Base-by-base conservation (phyloP, 2,888 invertebrate genomes). In the Parnassius mnemosyne region DNA sequence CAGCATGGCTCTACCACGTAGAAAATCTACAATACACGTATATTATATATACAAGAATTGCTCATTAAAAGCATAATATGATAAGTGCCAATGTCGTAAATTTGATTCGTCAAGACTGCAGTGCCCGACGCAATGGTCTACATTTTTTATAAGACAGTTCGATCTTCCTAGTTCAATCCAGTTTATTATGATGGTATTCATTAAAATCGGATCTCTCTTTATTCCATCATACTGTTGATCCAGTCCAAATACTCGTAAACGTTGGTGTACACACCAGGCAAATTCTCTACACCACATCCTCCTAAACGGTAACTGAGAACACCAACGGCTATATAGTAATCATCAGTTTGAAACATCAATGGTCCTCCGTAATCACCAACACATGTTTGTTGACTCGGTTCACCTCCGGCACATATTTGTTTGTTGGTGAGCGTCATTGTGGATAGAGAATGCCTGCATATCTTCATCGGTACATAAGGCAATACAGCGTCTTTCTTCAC, bases 251-350 rank as follows among this genome's bases (percentile, higher is more conserved):
- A 92, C 46, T 78, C 70, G 16, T 78, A 77, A 3, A 91, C 83
- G 49, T 81, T 81, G 0, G 92, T 66, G 20, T 65, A 63, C 0
- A 66, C 60, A 0, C 54, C 55, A 5, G 66, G 66, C 41, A 44
- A 47, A 7, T 91, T 87, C 12, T 81, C 78, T 74, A 87, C 86
- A 0, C 94, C 94, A 70, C 95, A 95, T 0, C 92, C 91, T 0
- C 87, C 84, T 0, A 94, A 93, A 1, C 95, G 94, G 69, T 93
- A 94, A 10, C 94, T 94, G 10, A 94, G 94, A 2, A 95, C 80
- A 0, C 94, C 95, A 0, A 77, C 65, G 0, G 78, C 71, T 49
- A 69, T 61, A 0, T 60, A 74, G 10, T 67, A 71, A 3, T 75
- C 57, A 5, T 66, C 70, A 13, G 69, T 68, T 11, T 66, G 63